phyloP scores from a whole-genome alignment of 2,888 invertebrate genomes.

The Parnassius orleans region DNA sequence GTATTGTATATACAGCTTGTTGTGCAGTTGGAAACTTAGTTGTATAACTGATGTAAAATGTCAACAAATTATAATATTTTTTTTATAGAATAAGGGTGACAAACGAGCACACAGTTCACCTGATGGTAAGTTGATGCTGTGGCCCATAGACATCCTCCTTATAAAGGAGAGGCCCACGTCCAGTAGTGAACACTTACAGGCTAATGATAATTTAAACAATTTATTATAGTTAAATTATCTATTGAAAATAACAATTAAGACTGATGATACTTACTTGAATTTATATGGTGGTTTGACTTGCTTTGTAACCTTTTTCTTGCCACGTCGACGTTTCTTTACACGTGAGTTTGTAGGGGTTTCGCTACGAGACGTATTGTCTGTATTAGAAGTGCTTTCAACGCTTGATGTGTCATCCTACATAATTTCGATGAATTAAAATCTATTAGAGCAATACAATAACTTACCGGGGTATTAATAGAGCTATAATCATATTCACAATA shows the following conservation, averaged over 20 bases:
- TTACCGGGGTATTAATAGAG: not conserved
- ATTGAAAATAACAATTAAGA: not conserved
- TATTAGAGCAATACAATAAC: constrained; percentile 2
- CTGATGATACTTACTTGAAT: constrained; percentile 81
- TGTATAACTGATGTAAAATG: no score
- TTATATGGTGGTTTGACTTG: constrained; percentile 89
- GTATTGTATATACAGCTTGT: no score
- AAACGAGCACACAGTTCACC: no score
- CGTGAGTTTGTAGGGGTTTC: constrained; percentile 88
- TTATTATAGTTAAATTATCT: no score
- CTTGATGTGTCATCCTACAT: constrained; percentile 87
- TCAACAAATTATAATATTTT: no score
- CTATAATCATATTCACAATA: constrained; percentile 4
- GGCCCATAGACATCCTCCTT: no score
- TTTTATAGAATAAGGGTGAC: no score
- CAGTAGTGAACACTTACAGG: no score
- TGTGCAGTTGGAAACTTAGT: no score
- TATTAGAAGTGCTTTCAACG: constrained; percentile 89
- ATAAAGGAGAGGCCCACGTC: no score
- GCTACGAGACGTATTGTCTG: constrained; percentile 89
- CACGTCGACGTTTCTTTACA: constrained; percentile 78
- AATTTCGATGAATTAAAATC: constrained; percentile 22
- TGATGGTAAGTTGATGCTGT: no score
- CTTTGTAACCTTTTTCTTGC: constrained; percentile 81
- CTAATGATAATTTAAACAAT: no score